These are phyloP conservation scores for Conistra vaccinii DNA, from an alignment of 2,888 invertebrate genomes.

Conservation along the genomic window DNA sequence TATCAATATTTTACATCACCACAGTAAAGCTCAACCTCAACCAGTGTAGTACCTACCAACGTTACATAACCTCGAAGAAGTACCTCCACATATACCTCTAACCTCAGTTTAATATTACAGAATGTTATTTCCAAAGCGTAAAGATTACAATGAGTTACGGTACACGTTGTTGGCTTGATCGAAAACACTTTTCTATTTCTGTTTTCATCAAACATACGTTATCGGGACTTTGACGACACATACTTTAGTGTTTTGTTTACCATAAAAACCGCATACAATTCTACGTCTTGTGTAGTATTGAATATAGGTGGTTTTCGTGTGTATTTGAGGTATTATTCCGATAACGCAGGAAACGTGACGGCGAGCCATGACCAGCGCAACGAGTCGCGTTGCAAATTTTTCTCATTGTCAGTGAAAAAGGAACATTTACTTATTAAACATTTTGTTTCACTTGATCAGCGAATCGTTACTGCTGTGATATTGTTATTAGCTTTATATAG, in stretches of 20 bases:
- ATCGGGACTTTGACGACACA: conserved; percentile 56
- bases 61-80: conserved; percentile 19
- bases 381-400: conserved; percentile 49
- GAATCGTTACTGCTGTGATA: conserved; percentile 15
- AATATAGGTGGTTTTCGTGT: conserved; percentile 32
- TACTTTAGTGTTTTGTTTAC: conserved; percentile 64
- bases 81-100: conserved; percentile 9
- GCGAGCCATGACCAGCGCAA: conserved; percentile 66
- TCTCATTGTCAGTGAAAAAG: conserved; percentile 58
- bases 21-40: background rate
- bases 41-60: background rate
- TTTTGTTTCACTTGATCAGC: conserved; percentile 37
- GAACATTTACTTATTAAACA: conserved; percentile 41
- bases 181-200: conserved; percentile 58
- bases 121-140: conserved; percentile 54
- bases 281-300: rapidly evolving
- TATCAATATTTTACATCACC: background rate
- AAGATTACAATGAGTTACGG: conserved; percentile 56
- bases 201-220: conserved; percentile 60
- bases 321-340: conserved; percentile 17
- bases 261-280: conserved; percentile 14
- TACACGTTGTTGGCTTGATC: conserved; percentile 30
- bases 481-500: conserved; percentile 8
- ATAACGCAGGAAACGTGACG: conserved; percentile 57
- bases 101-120: conserved; percentile 52